Evolutionary conservation across 2,888 invertebrate genomes (phyloP), one percentile per base, ranked within the genome.

Genomic region (Polietes domitor): DNA sequence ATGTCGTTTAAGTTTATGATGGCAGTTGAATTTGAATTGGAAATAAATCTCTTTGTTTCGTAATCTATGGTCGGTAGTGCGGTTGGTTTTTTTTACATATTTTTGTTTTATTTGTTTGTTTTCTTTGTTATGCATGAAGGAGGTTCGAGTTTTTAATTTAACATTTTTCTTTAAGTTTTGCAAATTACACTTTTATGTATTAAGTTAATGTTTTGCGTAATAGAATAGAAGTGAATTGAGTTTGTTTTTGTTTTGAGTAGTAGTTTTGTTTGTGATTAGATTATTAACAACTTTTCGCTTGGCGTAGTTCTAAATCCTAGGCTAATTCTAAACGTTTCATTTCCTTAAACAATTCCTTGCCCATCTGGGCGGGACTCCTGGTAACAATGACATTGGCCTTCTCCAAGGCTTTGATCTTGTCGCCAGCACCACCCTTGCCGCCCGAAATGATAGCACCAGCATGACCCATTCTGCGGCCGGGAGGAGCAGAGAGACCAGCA

Each of bases 361-460:
- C 99, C 97, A 99, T 97, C 93, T 98, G 91, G 86, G 99, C 99
- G 15, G 98, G 99, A 87, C 98, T 98, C 93, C 96, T 96, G 47
- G 98, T 97, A 12, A 99, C 98, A 89, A 97, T 96, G 24, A 98
- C 99, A 88, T 98, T 97, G 86, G 98, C 98, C 93, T 95, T 96
- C 93, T 97, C 96, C 85, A 99, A 93, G 80, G 99, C 98, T 89
- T 97, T 96, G 87, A 99, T 99, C 93, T 99, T 99, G 91, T 98
- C 99, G 93, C 97, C 96, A 80, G 99, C 99, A 76, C 98, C 98
- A 86, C 99, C 99, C 92, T 99, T 99, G 71, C 99, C 99, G 17
- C 99, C 99, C 0, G 99, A 98, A 91, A 99, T 99, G 89, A 99
- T 99, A 86, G 99, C 99, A 87, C 99, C 99, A 83, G 99, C 99